A percentile compares a stretch with the other conserved stretches of the same genome.
Conservation (phyloP, 1,140 invertebrate genomes). For the Probaryconus sp. region DNA sequence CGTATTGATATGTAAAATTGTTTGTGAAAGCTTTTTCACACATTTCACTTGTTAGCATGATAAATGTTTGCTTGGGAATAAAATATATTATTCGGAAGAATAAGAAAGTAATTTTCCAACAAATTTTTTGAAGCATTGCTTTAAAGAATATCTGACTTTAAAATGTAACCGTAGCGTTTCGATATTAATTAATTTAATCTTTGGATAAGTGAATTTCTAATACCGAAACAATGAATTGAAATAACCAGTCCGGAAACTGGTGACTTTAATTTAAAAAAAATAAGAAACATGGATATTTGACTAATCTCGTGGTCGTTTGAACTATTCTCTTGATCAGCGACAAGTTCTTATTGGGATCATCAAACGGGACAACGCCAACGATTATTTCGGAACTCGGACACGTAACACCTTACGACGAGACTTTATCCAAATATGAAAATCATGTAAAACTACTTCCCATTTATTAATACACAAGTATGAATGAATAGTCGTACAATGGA, state of each 20-base stretch:
- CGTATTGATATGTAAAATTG: too few species aligned
- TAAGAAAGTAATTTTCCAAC: too few species aligned
- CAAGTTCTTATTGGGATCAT: constrained; percentile 54
- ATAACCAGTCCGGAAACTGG: neutral
- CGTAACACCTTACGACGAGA: constrained; percentile 29
- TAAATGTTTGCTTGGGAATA: too few species aligned
- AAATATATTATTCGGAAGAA: too few species aligned
- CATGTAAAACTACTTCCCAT: constrained; percentile 20
- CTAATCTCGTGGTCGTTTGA: constrained; percentile 15
- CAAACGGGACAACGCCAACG: constrained; percentile 59
- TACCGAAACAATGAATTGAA: too few species aligned
- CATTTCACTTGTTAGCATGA: constrained; percentile 9
- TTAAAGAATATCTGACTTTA: too few species aligned
- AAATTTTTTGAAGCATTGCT: too few species aligned
- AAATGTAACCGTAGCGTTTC: too few species aligned
- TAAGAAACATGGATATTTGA: constrained; percentile 12
- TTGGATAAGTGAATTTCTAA: too few species aligned
- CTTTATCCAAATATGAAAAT: constrained; percentile 54
- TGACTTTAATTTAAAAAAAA: constrained; percentile 14
- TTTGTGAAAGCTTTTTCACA: constrained; percentile 21
- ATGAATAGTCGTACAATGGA: constrained; percentile 21
- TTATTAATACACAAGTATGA: constrained; percentile 26
- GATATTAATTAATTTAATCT: too few species aligned
- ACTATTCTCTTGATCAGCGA: constrained; percentile 49
- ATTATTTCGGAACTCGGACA: constrained; percentile 57